phyloP scores from a whole-genome alignment of 1,140 invertebrate genomes.

The Euura saliciscinereae region DNA sequence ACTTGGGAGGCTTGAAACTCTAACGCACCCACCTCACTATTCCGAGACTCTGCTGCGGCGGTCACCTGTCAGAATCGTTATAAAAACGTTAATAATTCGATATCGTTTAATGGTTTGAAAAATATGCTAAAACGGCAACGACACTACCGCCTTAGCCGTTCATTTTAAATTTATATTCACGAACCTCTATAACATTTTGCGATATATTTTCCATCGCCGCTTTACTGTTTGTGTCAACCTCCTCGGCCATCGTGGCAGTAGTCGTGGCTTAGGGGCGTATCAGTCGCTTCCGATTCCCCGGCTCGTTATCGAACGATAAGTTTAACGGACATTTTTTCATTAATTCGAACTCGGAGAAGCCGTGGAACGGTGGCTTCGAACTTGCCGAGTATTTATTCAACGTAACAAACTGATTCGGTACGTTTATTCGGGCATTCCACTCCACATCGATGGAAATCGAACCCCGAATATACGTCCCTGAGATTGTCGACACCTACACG shows the following conservation, averaged over 20 bases:
- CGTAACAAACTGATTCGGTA: too few species aligned
- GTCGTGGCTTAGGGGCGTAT: conserved; percentile 39
- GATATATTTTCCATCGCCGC: conserved; percentile 50
- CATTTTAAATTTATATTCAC: conserved; percentile 23
- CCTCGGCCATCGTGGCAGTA: conserved; percentile 61
- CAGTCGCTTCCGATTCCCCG: too few species aligned
- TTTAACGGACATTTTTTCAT: too few species aligned
- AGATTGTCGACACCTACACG: neutral
- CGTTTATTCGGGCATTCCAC: too few species aligned
- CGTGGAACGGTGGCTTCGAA: too few species aligned
- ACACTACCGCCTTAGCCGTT: conserved; percentile 5
- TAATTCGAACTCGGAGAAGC: too few species aligned
- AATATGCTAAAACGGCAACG: neutral
- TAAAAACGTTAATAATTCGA: conserved; percentile 23
- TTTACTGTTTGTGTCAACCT: conserved; percentile 47
- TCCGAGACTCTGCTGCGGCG: conserved; percentile 36
- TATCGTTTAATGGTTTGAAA: neutral
- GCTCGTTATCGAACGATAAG: too few species aligned
- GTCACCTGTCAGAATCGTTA: conserved; percentile 55
- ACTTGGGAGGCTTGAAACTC: conserved; percentile 72
- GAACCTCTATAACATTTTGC: conserved; percentile 49
- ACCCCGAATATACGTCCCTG: neutral
- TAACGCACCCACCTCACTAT: conserved; percentile 59
- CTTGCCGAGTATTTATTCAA: too few species aligned
- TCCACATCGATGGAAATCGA: neutral